Evolutionary conservation across 1,140 invertebrate genomes (phyloP).

Genomic region (Conus betulinus): DNA sequence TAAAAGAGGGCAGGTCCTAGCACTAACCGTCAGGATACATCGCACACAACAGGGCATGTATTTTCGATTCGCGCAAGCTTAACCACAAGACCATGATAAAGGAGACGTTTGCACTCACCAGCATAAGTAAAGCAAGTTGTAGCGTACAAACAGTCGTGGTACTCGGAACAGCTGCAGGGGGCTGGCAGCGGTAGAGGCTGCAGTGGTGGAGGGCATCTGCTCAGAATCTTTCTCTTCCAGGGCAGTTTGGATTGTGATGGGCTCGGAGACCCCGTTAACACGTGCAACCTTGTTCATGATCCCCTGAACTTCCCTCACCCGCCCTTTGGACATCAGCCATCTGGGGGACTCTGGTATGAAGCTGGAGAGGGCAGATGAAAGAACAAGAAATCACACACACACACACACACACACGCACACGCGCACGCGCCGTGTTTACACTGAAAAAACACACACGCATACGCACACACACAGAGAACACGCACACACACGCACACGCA

Average conservation of each 20-base stretch:
- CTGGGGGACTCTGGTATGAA: constrained; percentile 66
- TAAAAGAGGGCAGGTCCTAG: too few species aligned
- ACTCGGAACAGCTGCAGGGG: constrained; percentile 43
- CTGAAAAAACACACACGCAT: neutral
- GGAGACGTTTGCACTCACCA: constrained; percentile 42
- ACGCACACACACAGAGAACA: too few species aligned
- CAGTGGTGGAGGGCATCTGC: neutral
- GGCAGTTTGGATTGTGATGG: too few species aligned
- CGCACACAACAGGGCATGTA: too few species aligned
- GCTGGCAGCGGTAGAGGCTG: constrained; percentile 18
- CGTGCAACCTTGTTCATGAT: constrained; percentile 53
- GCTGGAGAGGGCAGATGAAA: constrained; percentile 29
- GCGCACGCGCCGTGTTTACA: neutral
- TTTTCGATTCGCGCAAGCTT: too few species aligned
- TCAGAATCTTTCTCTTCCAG: neutral
- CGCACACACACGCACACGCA: too few species aligned
- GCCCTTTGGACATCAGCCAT: constrained; percentile 58
- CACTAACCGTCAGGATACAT: too few species aligned
- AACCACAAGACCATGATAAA: too few species aligned
- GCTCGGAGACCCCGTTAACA: constrained; percentile 45
- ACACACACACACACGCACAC: neutral
- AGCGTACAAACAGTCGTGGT: constrained; percentile 38
- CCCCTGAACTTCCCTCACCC: constrained; percentile 56
- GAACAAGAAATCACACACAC: too few species aligned
- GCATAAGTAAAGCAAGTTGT: constrained; percentile 52